These are phyloP conservation scores for Bungarus multicinctus DNA, from an alignment of 2,113 vertebrate genomes.

Conservation along the genomic window DNA sequence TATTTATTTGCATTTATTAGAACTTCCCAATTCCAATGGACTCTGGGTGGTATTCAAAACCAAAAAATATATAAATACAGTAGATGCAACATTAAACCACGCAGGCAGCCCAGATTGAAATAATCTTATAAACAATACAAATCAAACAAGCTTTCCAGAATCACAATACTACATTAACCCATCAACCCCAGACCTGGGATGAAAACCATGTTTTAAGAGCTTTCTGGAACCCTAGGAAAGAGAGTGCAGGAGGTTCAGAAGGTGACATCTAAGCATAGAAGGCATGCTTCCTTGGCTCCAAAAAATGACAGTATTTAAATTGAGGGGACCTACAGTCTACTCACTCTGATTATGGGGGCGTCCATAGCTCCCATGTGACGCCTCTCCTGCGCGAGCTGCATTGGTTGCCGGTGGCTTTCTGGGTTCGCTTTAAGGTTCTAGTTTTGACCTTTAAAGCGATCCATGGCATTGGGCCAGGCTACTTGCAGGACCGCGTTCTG, in stretches of 20 bases:
- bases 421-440: too few relatives aligned
- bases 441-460: too few relatives aligned
- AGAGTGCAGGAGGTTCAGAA: neutral
- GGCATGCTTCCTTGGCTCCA: neutral
- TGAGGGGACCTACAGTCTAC: neutral
- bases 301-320: neutral
- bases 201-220: neutral
- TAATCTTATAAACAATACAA: neutral
- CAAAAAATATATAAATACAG: neutral
- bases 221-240: neutral
- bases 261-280: neutral
- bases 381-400: too few relatives aligned
- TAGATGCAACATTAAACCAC: neutral
- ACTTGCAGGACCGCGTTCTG: too few relatives aligned
- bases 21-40: neutral
- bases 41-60: neutral
- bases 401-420: too few relatives aligned
- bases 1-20: neutral
- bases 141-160: neutral
- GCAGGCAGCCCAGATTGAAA: neutral
- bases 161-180: neutral
- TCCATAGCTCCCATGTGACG: too few relatives aligned
- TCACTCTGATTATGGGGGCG: too few relatives aligned
- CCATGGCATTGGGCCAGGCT: too few relatives aligned
- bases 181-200: neutral